Evolutionary conservation across 2,113 vertebrate species (phyloP), one percentile per base, ranked within the genome.

Genomic region (Pachycephala philippinensis): DNA sequence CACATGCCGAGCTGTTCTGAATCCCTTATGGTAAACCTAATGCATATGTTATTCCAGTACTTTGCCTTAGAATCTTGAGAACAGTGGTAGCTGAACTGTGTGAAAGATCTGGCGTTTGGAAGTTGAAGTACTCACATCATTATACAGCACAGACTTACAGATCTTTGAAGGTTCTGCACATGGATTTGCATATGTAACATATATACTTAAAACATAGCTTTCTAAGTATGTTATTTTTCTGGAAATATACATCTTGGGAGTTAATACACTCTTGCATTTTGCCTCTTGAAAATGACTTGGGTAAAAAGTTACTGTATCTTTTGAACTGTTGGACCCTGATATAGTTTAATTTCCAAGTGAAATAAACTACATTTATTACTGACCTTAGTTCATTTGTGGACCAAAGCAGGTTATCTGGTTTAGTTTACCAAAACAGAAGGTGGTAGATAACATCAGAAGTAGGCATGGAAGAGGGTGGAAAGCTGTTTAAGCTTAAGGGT

Each of bases 1-100:
- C 74, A 99, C 99, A 5, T 99, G 99, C 91, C 98, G 99, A 9
- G 99, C 99, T 21, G 99, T 99, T 90, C 98, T 99, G 87, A 99
- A 99, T 98, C 99, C 99, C 2, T 98, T 99, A 88, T 99, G 99
- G 99, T 99, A 98, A 80, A 96, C 14, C 6, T 33, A 33, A 57
- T 53, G 13, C 11, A 35, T 53, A 3, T 5, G 0, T 50, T 75
- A 72, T 21, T 28, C 17, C 39, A 60, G 2, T 50, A 11, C 74
- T 61, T 85, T 76, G 20, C 39, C 52, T 87, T 37, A 50, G 17
- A 18, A 2, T 40, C 27, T 45, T 63, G 45, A 47, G 40, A 53
- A 4, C 10, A 76, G 42, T 44, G 16, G 42, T 21, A 17, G 39
- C 47, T 70, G 57, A 88, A n/a, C 56, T 47, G 1, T 33, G 35